phyloP scores from a whole-genome alignment of 2,888 invertebrate genomes.

The Mamestra brassicae region DNA sequence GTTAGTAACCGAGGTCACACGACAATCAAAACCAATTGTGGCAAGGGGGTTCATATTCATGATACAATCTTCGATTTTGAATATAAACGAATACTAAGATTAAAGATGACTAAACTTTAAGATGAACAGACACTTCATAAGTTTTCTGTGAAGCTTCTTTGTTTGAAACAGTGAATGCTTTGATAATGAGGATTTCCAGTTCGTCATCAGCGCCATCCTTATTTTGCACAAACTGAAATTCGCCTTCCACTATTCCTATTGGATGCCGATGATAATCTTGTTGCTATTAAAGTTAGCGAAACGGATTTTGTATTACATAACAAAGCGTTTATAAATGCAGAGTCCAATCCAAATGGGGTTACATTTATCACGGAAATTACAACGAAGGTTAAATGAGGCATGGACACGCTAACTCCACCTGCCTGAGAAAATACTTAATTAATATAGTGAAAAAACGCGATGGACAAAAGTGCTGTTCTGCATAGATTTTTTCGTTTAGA shows the following conservation, averaged over 20 bases:
- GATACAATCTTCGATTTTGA: conserved; percentile 28
- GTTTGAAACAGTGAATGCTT: conserved; percentile 11
- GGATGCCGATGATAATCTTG: conserved; percentile 4
- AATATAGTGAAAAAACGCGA: conserved; percentile 60
- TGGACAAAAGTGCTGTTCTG: conserved; percentile 38
- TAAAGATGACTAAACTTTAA: conserved; percentile 9
- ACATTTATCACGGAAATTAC: conserved; percentile 82
- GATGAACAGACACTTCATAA: conserved; percentile 11
- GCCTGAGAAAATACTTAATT: conserved; percentile 72
- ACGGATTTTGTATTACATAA: conserved; percentile 59
- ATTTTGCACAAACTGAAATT: background rate
- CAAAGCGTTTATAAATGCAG: conserved; percentile 71
- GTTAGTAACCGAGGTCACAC: conserved; percentile 37
- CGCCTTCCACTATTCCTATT: background rate
- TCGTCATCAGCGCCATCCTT: background rate
- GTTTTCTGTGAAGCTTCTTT: conserved; percentile 15
- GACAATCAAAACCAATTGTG: conserved; percentile 44
- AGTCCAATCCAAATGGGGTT: conserved; percentile 74
- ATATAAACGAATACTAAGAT: conserved; percentile 9
- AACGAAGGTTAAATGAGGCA: conserved; percentile 79
- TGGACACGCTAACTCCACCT: conserved; percentile 79
- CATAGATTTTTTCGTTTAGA: conserved; percentile 17
- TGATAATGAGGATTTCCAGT: background rate
- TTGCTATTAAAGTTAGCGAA: conserved; percentile 34
- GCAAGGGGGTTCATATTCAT: conserved; percentile 39